Base-by-base conservation (phyloP, 2,888 invertebrate species). In the Neria commutata region DNA sequence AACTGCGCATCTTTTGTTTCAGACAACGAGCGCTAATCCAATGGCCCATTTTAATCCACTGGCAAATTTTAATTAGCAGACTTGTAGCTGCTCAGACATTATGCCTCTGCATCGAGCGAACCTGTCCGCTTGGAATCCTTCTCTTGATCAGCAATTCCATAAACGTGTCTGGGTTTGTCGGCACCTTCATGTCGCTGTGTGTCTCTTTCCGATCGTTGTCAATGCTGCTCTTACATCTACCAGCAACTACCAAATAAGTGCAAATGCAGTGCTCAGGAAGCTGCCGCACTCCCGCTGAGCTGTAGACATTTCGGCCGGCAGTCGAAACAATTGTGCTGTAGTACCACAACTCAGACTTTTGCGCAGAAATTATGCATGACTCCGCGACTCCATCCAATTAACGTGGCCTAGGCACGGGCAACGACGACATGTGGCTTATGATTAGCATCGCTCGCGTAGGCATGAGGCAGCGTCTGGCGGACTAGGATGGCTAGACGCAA, bases 391-490 rank as follows among this genome's bases (percentile, higher is more conserved):
- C 29, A 54, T 50, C 47, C 59, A 55, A 55, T 50, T 46, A 58
- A 48, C 42, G 56, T 48, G 42, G 19, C 46, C 46, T 19, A 34
- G 33, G 52, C 33, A 25, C 52, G 53, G 55, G 21, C 21, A 63
- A 58, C 49, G 23, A 49, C 25, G 49, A 47, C 48, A 29, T 61
- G 73, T 73, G 73, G 72, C 73, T 71, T 71, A 73, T 71, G 71
- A 71, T 71, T 71, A 73, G 72, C 73, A 71, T 71, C 71, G 73
- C 70, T 14, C 14, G 8, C n/a, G 37, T 37, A 4, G 37, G 8
- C 71, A 69, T 64, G 66, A 66, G 71, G 56, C 64, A 67, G 66
- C 71, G 65, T 67, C 70, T 63, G 17, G 5, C 42, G 2, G 42
- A 42, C 42, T 14, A n/a, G 8, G 19, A 21, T 21, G 17, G 26